These are phyloP conservation scores for Cordilura impudica DNA, from an alignment of 2,888 invertebrate species.

Conservation along the genomic window DNA sequence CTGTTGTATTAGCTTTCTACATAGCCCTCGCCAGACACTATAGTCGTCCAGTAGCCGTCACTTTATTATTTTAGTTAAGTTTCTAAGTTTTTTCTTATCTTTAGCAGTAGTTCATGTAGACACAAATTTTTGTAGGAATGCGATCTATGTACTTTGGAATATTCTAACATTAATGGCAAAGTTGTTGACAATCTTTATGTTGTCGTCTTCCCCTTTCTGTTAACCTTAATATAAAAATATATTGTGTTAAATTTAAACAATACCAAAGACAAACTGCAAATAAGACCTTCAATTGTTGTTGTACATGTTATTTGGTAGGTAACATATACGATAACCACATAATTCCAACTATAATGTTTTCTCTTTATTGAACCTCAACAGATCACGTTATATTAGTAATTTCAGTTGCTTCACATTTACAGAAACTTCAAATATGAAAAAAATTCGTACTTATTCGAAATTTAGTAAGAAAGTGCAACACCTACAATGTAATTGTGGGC, in stretches of 20 bases:
- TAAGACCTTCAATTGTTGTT: slow-evolving; percentile 16
- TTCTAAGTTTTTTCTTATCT: not conserved
- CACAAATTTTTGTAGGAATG: not conserved
- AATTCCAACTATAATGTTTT: not conserved
- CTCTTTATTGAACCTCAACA: not conserved
- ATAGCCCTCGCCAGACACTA: slow-evolving; percentile 7
- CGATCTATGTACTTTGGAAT: not conserved
- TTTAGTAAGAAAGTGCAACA: not conserved
- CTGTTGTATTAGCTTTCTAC: slow-evolving; percentile 1
- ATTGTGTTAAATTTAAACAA: not conserved
- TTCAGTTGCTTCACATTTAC: not conserved
- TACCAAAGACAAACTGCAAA: slow-evolving; percentile 1
- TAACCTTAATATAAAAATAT: not conserved
- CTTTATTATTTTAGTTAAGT: not conserved
- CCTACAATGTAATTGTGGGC: not conserved
- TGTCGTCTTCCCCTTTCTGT: not conserved
- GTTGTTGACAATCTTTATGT: not conserved
- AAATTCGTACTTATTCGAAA: not conserved
- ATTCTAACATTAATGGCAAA: not conserved
- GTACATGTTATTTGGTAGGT: not conserved
- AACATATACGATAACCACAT: slow-evolving; percentile 1
- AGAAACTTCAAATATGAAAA: not conserved
- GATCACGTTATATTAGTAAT: not conserved
- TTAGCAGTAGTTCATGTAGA: not conserved
- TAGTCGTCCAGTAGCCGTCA: slow-evolving; percentile 10